Conservation (phyloP, 2,888 invertebrate species). For the Andrena bucephala region DNA sequence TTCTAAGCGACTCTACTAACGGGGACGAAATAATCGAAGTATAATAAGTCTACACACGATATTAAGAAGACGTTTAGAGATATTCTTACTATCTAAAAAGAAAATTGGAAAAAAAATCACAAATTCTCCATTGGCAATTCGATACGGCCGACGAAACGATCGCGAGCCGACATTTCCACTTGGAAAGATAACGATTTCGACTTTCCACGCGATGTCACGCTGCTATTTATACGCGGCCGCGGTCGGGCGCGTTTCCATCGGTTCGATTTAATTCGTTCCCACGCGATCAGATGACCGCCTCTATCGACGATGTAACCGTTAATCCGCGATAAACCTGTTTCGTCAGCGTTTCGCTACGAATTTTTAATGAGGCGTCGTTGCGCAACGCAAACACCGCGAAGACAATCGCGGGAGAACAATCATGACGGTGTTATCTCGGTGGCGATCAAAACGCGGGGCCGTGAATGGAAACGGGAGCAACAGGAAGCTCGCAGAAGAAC, state of each 20-base stretch:
- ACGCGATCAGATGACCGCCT: constrained; percentile 24
- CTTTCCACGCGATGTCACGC: neutral
- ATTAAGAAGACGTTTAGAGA: too few relatives aligned
- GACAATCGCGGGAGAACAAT: neutral
- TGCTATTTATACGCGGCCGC: constrained; percentile 36
- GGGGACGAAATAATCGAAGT: neutral
- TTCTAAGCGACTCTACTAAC: neutral
- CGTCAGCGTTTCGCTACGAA: constrained; percentile 41
- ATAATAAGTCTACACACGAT: neutral
- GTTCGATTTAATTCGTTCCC: constrained; percentile 30
- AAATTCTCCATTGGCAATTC: neutral
- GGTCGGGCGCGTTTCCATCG: constrained; percentile 13
- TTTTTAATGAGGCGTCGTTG: constrained; percentile 50
- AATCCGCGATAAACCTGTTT: constrained; percentile 38
- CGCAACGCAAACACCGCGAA: constrained; percentile 30
- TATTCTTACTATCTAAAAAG: too few relatives aligned
- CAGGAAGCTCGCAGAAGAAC: neutral
- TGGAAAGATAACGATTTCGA: neutral
- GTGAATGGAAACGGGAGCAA: neutral
- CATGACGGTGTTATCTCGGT: too few relatives aligned
- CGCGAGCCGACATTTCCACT: neutral
- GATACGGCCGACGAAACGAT: neutral
- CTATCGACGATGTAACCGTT: constrained; percentile 34
- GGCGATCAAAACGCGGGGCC: too few relatives aligned
- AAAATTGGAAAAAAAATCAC: neutral